These are phyloP conservation scores for Scolopax bukidnonensis DNA, from an alignment of 2,797 vertebrate genomes.

Conservation along the genomic window DNA sequence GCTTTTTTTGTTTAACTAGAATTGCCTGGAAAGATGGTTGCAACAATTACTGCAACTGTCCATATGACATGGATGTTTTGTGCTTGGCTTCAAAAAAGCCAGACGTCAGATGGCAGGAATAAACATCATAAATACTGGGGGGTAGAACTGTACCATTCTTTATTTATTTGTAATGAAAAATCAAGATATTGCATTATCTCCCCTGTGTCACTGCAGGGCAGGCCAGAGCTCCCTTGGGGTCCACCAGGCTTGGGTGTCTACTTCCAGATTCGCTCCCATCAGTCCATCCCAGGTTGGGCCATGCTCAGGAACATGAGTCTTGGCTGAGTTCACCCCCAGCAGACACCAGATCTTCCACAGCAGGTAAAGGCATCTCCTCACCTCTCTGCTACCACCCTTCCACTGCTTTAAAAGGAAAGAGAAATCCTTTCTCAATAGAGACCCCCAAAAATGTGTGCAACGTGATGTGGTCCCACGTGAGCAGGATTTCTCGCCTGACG, in stretches of 20 bases:
- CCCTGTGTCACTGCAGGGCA: fast-evolving
- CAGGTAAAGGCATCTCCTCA: background rate
- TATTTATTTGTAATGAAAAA: background rate
- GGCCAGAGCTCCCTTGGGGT: background rate
- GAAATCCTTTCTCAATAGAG: background rate
- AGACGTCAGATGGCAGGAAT: background rate
- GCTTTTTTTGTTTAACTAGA: background rate
- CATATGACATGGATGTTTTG: background rate
- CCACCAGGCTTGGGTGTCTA: background rate
- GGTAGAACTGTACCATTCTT: background rate
- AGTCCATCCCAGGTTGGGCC: background rate
- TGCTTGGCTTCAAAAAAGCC: background rate
- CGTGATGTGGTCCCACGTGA: background rate
- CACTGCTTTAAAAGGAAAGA: background rate
- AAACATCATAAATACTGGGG: background rate
- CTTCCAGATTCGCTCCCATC: background rate
- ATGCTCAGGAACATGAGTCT: background rate
- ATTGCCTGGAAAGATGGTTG: background rate
- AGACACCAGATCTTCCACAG: background rate
- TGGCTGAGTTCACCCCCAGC: background rate
- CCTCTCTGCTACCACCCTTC: background rate
- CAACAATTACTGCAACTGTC: background rate
- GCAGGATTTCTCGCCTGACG: slow-evolving; percentile 20
- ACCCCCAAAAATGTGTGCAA: background rate
- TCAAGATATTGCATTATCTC: background rate